Evolutionary conservation across 2,113 vertebrate genomes (phyloP).

Genomic region (Puffinus mauretanicus): DNA sequence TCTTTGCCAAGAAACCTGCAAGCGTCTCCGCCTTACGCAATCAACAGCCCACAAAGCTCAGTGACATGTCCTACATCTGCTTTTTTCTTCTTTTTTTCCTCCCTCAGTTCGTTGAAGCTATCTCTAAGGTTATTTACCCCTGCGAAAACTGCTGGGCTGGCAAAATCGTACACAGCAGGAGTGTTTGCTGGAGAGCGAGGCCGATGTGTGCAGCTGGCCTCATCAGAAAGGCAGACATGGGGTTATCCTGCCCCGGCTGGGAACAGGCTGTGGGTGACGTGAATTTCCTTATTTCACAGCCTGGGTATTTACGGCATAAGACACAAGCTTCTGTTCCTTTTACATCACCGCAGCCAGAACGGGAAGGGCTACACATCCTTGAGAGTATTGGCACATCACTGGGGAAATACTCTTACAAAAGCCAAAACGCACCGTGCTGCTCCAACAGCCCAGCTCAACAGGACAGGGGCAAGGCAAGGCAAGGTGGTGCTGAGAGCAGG

Average conservation of each 20-base stretch:
- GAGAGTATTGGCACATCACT: not conserved
- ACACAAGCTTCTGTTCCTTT: not conserved
- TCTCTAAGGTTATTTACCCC: not conserved
- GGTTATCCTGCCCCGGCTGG: not conserved
- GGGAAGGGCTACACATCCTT: not conserved
- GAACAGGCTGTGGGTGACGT: not conserved
- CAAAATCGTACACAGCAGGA: not conserved
- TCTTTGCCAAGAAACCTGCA: not conserved
- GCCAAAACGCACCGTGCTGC: not conserved
- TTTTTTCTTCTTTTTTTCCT: not conserved
- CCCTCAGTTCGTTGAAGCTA: not conserved
- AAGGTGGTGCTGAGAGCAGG: not conserved
- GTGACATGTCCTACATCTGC: not conserved
- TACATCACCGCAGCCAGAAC: not conserved
- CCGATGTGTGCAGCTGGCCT: not conserved
- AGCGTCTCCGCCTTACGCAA: accelerated
- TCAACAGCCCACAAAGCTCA: not conserved
- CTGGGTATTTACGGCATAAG: not conserved
- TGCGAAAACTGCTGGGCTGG: not conserved
- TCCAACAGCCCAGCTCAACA: not conserved
- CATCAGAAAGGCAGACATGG: not conserved
- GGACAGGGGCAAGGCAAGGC: not conserved
- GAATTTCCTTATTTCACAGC: not conserved
- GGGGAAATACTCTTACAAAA: not conserved
- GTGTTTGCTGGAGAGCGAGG: not conserved